Percentiles rank a stretch among this genome's conserved stretches.
Conservation (phyloP, 2,797 vertebrate genomes). For the Carduelis carduelis region DNA sequence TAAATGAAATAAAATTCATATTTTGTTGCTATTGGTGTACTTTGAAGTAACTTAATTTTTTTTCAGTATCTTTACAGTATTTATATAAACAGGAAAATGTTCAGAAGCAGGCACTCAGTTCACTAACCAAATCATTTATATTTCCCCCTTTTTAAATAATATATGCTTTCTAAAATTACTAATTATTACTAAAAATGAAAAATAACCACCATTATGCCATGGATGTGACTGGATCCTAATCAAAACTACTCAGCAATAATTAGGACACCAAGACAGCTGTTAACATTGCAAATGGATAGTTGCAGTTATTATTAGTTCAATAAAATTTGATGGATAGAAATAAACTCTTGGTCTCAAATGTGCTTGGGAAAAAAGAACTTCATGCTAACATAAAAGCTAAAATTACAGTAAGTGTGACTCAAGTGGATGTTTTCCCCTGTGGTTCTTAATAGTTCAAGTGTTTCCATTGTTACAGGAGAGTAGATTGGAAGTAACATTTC, state of each 20-base stretch:
- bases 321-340: neutral
- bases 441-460: neutral
- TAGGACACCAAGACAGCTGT: neutral
- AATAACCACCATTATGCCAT: neutral
- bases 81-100: neutral
- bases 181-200: neutral
- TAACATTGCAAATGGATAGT: neutral
- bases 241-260: constrained; percentile 19
- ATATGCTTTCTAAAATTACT: neutral
- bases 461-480: neutral
- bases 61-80: neutral
- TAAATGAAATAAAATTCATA: neutral
- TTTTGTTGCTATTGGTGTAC: neutral
- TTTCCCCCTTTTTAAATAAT: neutral
- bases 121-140: neutral
- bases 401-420: neutral
- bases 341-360: neutral
- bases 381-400: neutral
- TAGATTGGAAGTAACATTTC: neutral
- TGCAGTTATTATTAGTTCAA: neutral
- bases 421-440: neutral
- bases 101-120: neutral
- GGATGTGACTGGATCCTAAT: neutral
- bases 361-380: neutral
- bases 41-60: neutral